These are phyloP conservation scores for Pungitius pungitius DNA, from an alignment of 2,113 vertebrate genomes.

Conservation along the genomic window DNA sequence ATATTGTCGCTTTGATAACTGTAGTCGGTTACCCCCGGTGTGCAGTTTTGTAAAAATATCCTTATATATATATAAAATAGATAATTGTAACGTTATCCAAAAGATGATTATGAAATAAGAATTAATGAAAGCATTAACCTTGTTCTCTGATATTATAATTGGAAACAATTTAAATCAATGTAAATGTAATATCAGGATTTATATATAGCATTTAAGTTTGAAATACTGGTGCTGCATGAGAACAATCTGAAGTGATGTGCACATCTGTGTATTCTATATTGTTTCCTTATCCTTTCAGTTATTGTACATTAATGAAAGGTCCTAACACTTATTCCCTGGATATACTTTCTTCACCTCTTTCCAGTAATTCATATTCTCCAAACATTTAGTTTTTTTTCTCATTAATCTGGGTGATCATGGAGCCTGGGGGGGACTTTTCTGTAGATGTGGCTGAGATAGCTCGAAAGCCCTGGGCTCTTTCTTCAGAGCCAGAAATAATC, in stretches of 20 bases:
- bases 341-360: constrained; percentile 2
- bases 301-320: constrained; percentile 34
- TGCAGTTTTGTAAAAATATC: too few relatives aligned
- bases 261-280: constrained; percentile 10
- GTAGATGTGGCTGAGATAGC: constrained; percentile 14
- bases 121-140: background rate
- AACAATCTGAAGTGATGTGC: background rate
- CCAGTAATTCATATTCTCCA: constrained; percentile 11
- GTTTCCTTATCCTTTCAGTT: constrained; percentile 6
- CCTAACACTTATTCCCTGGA: constrained; percentile 24
- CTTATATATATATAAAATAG: too few relatives aligned
- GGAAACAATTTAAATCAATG: background rate
- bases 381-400: too few relatives aligned
- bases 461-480: constrained; percentile 19
- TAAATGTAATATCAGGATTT: background rate
- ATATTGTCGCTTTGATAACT: background rate
- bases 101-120: background rate
- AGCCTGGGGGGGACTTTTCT: background rate
- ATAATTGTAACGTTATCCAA: background rate
- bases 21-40: background rate
- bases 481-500: constrained; percentile 16
- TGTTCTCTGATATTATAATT: background rate
- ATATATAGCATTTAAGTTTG: background rate
- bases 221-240: background rate
- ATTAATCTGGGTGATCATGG: background rate